These are phyloP conservation scores for Stegostoma tigrinum DNA, from an alignment of 2,113 vertebrate genomes.

Conservation along the genomic window DNA sequence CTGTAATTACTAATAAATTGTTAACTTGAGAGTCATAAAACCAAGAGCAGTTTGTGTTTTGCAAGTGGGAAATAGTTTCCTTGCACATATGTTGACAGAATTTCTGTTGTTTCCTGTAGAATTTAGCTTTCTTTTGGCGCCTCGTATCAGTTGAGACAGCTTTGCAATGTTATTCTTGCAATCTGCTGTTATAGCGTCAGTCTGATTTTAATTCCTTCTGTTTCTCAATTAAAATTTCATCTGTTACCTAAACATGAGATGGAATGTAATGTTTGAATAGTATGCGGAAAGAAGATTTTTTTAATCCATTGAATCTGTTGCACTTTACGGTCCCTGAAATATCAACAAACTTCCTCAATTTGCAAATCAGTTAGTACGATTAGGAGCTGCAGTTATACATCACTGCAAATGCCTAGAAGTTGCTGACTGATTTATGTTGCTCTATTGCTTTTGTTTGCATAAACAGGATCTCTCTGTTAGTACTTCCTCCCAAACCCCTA, in stretches of 20 bases:
- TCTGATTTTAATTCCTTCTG: neutral
- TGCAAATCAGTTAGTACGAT: neutral
- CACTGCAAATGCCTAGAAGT: too few species aligned
- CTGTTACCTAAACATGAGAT: neutral
- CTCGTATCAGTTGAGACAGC: neutral
- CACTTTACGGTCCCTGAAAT: neutral
- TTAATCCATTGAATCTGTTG: neutral
- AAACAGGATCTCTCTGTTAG: neutral
- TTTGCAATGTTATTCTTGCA: neutral
- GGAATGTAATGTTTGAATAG: neutral
- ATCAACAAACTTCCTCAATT: neutral
- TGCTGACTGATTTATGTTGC: too few species aligned
- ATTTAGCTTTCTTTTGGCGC: neutral
- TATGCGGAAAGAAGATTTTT: neutral
- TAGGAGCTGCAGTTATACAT: neutral
- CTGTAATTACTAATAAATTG: neutral
- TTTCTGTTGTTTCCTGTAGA: neutral
- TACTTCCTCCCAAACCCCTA: too few species aligned
- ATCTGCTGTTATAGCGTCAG: neutral
- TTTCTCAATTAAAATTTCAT: neutral
- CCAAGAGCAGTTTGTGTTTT: neutral
- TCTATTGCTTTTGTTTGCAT: neutral
- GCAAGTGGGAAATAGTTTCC: neutral
- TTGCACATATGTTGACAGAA: neutral
- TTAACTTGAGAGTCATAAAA: neutral